phyloP scores from a whole-genome alignment of 2,888 invertebrate genomes.

The Cordylochernes scorpioides region DNA sequence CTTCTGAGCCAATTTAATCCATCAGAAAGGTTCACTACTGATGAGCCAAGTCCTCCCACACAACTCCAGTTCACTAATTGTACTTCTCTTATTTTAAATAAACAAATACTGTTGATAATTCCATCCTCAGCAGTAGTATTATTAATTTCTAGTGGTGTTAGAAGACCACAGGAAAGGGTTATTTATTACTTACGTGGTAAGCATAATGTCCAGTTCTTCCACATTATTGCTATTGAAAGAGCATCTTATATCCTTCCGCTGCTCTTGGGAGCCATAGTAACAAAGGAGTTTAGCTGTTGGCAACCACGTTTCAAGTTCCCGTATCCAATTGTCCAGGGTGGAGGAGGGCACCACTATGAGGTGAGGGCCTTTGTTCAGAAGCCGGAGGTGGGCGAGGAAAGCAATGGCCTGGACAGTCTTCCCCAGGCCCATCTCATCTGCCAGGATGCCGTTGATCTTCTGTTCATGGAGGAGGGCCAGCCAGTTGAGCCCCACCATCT shows the following conservation, averaged over 20 bases:
- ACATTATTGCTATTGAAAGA: constrained; percentile 43
- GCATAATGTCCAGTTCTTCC: constrained; percentile 47
- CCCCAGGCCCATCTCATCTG: constrained; percentile 90
- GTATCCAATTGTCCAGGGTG: constrained; percentile 32
- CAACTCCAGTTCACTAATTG: too few species aligned
- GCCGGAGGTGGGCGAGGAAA: constrained; percentile 60
- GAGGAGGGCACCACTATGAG: constrained; percentile 87
- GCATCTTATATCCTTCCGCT: constrained; percentile 45
- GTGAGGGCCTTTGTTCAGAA: constrained; percentile 43
- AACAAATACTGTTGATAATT: too few species aligned
- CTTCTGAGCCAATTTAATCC: too few species aligned
- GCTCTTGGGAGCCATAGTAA: constrained; percentile 66
- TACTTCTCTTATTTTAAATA: too few species aligned
- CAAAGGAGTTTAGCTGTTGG: constrained; percentile 29
- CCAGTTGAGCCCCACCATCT: constrained; percentile 75
- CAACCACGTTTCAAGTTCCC: constrained; percentile 24
- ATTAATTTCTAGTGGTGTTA: too few species aligned
- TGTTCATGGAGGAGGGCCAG: constrained; percentile 60
- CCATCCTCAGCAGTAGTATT: too few species aligned
- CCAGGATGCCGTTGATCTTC: constrained; percentile 71
- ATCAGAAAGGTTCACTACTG: too few species aligned
- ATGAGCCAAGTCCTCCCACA: too few species aligned
- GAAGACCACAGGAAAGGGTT: too few species aligned
- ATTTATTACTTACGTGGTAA: constrained; percentile 60
- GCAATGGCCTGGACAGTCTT: constrained; percentile 79